phyloP scores from a whole-genome alignment of 2,888 invertebrate species.

The Nomada lathburiana region DNA sequence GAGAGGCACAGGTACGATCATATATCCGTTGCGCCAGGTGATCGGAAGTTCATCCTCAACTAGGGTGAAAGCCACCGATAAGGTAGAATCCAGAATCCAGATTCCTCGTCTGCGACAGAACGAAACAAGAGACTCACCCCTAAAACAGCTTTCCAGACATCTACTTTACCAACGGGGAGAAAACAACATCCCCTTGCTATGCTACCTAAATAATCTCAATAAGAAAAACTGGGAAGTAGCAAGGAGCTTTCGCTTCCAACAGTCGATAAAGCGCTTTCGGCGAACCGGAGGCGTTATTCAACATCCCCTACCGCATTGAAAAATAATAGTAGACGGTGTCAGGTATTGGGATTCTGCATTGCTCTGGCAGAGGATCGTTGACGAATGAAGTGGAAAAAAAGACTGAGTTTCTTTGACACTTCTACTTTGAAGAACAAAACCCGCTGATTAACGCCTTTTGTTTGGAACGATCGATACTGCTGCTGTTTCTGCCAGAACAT shows the following conservation, averaged over 20 bases:
- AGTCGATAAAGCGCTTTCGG: conserved; percentile 55
- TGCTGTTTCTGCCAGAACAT: conserved; percentile 17
- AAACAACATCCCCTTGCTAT: background rate
- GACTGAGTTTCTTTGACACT: background rate
- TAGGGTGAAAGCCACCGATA: conserved; percentile 47
- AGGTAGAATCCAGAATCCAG: conserved; percentile 39
- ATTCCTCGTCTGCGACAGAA: background rate
- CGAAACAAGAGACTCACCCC: conserved; percentile 30
- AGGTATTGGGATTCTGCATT: background rate
- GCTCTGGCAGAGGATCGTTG: background rate
- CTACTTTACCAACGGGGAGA: conserved; percentile 66
- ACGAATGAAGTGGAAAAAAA: background rate
- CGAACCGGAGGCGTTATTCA: background rate
- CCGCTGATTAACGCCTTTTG: conserved; percentile 16
- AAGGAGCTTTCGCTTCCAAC: conserved; percentile 28
- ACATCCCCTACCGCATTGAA: too few relatives aligned
- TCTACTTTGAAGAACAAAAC: background rate
- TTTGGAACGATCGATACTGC: conserved; percentile 39
- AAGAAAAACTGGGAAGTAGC: background rate
- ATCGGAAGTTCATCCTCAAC: conserved; percentile 34
- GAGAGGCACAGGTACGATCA: background rate
- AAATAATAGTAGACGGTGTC: background rate
- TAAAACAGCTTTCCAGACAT: conserved; percentile 8
- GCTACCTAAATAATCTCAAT: background rate
- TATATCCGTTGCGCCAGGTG: conserved; percentile 1